Percentiles rank a stretch among this genome's conserved stretches.
phyloP scores from a whole-genome alignment of 2,888 invertebrate genomes.

The Plutella xylostella region DNA sequence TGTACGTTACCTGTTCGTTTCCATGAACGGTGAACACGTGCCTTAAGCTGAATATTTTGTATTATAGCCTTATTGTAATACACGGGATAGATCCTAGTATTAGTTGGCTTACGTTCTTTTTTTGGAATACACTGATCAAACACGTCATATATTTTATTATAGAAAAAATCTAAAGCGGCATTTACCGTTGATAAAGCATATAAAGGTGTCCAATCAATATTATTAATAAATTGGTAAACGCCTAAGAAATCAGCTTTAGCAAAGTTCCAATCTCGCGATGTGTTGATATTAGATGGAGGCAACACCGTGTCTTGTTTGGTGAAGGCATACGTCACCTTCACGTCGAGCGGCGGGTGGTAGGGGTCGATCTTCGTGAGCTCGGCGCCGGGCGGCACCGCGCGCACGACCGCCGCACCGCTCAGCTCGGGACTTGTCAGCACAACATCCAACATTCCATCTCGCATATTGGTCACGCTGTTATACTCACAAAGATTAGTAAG shows the following conservation, averaged over 20 bases:
- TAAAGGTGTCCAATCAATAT: neutral
- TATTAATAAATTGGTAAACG: neutral
- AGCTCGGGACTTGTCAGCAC: neutral
- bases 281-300: neutral
- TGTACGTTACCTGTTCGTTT: neutral
- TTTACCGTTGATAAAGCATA: neutral
- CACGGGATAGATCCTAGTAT: neutral
- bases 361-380: neutral
- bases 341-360: slow-evolving; percentile 3
- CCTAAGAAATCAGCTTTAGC: neutral
- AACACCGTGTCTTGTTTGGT: neutral
- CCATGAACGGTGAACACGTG: neutral
- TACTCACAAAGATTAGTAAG: neutral
- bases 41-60: neutral
- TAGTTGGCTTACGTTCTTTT: neutral
- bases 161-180: neutral
- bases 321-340: too few species aligned
- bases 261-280: slow-evolving; percentile 1
- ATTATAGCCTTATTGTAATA: neutral
- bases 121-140: too few species aligned
- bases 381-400: neutral
- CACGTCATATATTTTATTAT: neutral
- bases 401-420: neutral
- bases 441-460: slow-evolving; percentile 2
- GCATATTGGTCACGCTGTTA: neutral